These are phyloP conservation scores for Lottia scabra DNA, from an alignment of 2,888 invertebrate species.

Conservation along the genomic window DNA sequence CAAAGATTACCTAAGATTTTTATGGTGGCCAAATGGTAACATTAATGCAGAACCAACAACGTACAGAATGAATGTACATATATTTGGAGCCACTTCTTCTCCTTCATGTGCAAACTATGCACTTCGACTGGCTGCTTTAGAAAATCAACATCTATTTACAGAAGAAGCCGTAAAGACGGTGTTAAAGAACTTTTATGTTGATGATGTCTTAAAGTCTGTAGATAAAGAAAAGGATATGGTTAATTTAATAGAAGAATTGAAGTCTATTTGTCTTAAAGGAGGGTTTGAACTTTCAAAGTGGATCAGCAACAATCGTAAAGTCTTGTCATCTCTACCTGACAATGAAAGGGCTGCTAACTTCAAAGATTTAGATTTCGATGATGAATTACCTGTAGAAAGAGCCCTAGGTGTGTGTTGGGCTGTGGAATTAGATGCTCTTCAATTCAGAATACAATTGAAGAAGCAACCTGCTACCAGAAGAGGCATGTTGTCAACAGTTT, in stretches of 20 bases:
- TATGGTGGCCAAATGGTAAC: too few relatives aligned
- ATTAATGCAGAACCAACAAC: too few relatives aligned
- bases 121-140: too few relatives aligned
- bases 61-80: too few relatives aligned
- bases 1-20: too few relatives aligned
- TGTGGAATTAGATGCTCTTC: conserved; percentile 19
- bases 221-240: conserved; percentile 6
- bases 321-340: conserved; percentile 16
- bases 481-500: conserved; percentile 4
- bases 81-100: too few relatives aligned
- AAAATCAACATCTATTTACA: too few relatives aligned
- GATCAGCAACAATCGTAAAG: conserved; percentile 16
- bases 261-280: conserved; percentile 10
- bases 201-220: conserved; percentile 25
- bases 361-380: conserved; percentile 15
- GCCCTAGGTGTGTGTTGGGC: too few relatives aligned
- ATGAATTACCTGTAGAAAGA: conserved; percentile 20
- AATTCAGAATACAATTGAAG: conserved; percentile 10
- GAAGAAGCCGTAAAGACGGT: too few relatives aligned
- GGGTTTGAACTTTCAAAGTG: conserved; percentile 21
- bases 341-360: conserved; percentile 8
- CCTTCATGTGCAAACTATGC: too few relatives aligned
- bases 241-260: conserved; percentile 16
- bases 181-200: too few relatives aligned
- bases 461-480: conserved; percentile 10